Evolutionary conservation across 1,140 invertebrate genomes (phyloP).

Genomic region (Drosophila pachea): DNA sequence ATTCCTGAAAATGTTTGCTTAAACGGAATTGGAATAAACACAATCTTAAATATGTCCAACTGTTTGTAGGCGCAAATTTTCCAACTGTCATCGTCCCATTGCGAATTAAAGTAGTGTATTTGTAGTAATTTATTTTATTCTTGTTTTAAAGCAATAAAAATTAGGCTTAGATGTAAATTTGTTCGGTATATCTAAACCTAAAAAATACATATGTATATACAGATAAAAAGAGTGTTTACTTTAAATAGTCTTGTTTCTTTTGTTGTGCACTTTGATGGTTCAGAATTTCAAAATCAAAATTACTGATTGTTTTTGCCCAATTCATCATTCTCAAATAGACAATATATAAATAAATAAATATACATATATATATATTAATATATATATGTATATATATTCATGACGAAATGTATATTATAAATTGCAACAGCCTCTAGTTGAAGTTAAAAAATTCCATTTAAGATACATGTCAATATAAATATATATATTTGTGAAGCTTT

Average conservation of each 20-base stretch:
- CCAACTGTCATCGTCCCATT: neutral
- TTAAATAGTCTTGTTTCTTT: conserved; percentile 43
- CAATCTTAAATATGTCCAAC: no score
- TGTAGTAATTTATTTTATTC: conserved; percentile 29
- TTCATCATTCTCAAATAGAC: neutral
- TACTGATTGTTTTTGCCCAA: conserved; percentile 29
- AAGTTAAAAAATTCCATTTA: conserved; percentile 9
- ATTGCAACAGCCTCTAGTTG: conserved; percentile 19
- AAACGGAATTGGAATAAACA: no score
- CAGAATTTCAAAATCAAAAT: conserved; percentile 36
- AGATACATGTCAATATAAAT: neutral
- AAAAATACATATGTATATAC: conserved; percentile 49
- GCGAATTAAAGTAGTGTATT: neutral
- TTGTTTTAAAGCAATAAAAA: conserved; percentile 37
- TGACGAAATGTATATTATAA: conserved; percentile 1
- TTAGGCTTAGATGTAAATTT: conserved; percentile 42
- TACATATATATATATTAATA: conserved; percentile 5
- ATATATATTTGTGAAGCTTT: conserved; percentile 8
- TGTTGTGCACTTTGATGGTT: conserved; percentile 44
- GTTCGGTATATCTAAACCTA: conserved; percentile 43
- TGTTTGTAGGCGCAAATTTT: no score
- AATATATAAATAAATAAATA: conserved; percentile 4
- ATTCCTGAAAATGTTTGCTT: no score
- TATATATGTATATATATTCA: conserved; percentile 20
- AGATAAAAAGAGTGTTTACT: conserved; percentile 47